Conservation (phyloP, 2,888 invertebrate species). For the Dioctria rufipes region DNA sequence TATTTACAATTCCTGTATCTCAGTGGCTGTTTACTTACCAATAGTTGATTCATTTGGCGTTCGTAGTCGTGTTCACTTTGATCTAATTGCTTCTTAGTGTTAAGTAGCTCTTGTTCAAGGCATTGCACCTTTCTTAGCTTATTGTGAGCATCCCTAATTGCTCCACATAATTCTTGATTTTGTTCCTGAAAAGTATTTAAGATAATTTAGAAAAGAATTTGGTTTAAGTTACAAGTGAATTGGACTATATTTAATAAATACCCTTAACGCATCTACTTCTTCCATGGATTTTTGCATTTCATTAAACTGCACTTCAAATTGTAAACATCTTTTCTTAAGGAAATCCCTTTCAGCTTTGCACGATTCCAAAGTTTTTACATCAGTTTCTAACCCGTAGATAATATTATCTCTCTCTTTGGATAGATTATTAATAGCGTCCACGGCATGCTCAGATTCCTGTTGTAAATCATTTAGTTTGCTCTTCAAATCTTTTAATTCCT, state of each 20-base stretch:
- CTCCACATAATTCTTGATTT: constrained; percentile 44
- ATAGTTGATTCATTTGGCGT: constrained; percentile 63
- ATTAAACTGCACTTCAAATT: neutral
- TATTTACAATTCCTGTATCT: constrained; percentile 23
- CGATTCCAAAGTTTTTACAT: neutral
- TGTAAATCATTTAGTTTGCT: neutral
- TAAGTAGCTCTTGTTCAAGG: constrained; percentile 37
- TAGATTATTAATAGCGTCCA: neutral
- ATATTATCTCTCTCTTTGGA: neutral
- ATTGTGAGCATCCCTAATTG: constrained; percentile 26
- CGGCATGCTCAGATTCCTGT: constrained; percentile 4
- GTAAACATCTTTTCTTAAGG: neutral
- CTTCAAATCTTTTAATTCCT: constrained; percentile 8
- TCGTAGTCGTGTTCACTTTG: constrained; percentile 64
- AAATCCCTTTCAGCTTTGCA: neutral
- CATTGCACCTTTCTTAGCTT: constrained; percentile 8
- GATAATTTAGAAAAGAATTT: no score
- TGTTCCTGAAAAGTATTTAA: constrained; percentile 30
- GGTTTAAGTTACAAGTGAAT: no score
- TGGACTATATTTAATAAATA: no score
- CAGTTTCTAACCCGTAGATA: neutral
- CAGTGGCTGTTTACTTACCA: constrained; percentile 61
- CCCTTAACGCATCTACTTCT: neutral
- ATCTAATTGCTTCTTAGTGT: constrained; percentile 21
- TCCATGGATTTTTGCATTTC: neutral